Conservation (phyloP, 2,797 vertebrate genomes). For the Dermochelys coriacea region DNA sequence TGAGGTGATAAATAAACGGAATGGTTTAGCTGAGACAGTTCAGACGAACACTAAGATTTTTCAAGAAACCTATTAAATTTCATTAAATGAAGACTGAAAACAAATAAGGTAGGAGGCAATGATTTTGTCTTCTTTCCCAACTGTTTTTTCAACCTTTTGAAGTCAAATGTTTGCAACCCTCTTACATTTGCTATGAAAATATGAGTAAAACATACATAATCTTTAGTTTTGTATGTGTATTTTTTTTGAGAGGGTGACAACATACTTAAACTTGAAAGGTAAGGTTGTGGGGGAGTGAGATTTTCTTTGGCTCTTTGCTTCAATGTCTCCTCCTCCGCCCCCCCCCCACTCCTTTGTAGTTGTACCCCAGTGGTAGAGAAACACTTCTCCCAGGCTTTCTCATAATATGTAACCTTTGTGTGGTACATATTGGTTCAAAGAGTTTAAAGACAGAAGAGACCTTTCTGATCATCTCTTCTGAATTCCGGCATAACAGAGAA, state of each 20-base stretch:
- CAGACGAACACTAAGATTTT: conserved; percentile 9
- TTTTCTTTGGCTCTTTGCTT: not conserved
- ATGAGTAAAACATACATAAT: not conserved
- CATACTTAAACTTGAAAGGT: not conserved
- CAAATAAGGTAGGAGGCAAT: conserved; percentile 25
- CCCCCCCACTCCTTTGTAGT: not conserved
- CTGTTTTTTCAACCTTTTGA: conserved; percentile 5
- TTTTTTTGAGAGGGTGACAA: not conserved
- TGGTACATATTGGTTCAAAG: not conserved
- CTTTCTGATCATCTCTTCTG: not conserved
- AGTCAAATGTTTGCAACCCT: not conserved
- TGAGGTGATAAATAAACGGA: not conserved
- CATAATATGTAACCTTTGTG: not conserved
- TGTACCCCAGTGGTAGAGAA: not conserved
- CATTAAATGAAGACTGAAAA: conserved; percentile 43
- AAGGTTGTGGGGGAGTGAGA: not conserved
- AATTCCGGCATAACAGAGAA: not conserved
- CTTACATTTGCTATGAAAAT: not conserved
- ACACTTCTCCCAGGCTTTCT: not conserved
- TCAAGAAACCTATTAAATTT: conserved; percentile 14
- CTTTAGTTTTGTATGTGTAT: not conserved
- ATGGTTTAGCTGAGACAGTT: conserved; percentile 1
- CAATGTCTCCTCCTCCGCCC: not conserved
- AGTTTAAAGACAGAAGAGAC: not conserved
- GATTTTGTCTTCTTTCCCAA: not conserved